Evolutionary conservation across 2,113 vertebrate genomes (phyloP).

Genomic region (Rallus limicola): DNA sequence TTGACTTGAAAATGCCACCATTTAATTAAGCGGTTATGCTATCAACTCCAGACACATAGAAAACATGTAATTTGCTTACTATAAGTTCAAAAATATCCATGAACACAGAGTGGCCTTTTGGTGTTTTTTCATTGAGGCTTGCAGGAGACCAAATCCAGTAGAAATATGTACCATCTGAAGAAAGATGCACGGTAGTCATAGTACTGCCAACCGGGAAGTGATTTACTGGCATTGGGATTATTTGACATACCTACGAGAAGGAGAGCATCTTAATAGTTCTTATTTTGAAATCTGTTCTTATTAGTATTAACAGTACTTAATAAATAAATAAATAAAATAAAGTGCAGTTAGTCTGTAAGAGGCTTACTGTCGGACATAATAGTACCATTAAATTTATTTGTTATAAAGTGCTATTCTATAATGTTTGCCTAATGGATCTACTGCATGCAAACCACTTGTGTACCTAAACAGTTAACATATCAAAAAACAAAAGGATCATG

Average conservation of each 20-base stretch:
- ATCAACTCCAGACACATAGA: background rate
- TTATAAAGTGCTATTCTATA: background rate
- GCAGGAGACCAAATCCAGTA: constrained; percentile 99
- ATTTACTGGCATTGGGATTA: constrained; percentile 91
- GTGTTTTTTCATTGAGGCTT: constrained; percentile 97
- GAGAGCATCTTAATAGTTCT: background rate
- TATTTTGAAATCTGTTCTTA: background rate
- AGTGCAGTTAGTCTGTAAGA: background rate
- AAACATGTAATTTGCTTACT: constrained; percentile 74
- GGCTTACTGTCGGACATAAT: background rate
- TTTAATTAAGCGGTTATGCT: background rate
- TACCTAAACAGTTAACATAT: background rate
- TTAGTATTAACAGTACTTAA: background rate
- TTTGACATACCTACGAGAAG: constrained; percentile 86
- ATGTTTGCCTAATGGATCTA: background rate
- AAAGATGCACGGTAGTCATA: constrained; percentile 95
- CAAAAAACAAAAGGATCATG: background rate
- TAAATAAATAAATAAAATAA: background rate
- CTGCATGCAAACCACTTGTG: background rate
- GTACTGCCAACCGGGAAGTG: constrained; percentile 95
- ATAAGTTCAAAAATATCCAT: constrained; percentile 95
- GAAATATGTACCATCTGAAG: constrained; percentile 94
- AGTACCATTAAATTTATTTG: background rate
- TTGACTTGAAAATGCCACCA: background rate
- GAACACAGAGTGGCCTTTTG: constrained; percentile 97